These are phyloP conservation scores for Hyppa rectilinea DNA, from an alignment of 2,888 invertebrate genomes.

Conservation along the genomic window DNA sequence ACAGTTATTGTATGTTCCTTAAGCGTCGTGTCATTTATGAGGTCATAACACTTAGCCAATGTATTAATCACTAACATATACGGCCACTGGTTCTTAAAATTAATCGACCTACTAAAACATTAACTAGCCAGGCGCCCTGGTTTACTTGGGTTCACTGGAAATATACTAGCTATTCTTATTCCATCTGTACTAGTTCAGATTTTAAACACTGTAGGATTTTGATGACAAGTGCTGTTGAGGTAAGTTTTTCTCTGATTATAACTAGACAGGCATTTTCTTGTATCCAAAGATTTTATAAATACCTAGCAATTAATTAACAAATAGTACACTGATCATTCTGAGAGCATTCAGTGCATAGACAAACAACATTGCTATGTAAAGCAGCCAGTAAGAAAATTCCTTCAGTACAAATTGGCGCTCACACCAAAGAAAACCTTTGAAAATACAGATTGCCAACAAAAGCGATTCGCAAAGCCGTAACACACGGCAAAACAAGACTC, in stretches of 20 bases:
- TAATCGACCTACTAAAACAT: constrained; percentile 46
- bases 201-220: not conserved
- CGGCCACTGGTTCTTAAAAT: constrained; percentile 45
- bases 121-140: constrained; percentile 32
- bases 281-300: no score
- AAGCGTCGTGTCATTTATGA: constrained; percentile 47
- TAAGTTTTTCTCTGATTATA: no score
- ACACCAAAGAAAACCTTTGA: constrained; percentile 11
- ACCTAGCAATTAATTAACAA: not conserved
- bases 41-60: constrained; percentile 35
- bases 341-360: not conserved
- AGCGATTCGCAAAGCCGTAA: constrained; percentile 36
- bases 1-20: constrained; percentile 38
- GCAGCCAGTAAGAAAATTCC: not conserved
- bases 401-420: not conserved
- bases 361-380: not conserved
- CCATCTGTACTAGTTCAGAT: not conserved
- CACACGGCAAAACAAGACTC: constrained; percentile 31
- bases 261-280: no score
- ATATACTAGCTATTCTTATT: constrained; percentile 1
- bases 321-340: not conserved
- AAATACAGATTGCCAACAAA: constrained; percentile 11
- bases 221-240: not conserved
- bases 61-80: constrained; percentile 53
- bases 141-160: constrained; percentile 47